Percentiles rank a stretch among this genome's conserved stretches.
These are phyloP conservation scores for Stegophylla sp. DNA, from an alignment of 2,888 invertebrate genomes.

Conservation along the genomic window DNA sequence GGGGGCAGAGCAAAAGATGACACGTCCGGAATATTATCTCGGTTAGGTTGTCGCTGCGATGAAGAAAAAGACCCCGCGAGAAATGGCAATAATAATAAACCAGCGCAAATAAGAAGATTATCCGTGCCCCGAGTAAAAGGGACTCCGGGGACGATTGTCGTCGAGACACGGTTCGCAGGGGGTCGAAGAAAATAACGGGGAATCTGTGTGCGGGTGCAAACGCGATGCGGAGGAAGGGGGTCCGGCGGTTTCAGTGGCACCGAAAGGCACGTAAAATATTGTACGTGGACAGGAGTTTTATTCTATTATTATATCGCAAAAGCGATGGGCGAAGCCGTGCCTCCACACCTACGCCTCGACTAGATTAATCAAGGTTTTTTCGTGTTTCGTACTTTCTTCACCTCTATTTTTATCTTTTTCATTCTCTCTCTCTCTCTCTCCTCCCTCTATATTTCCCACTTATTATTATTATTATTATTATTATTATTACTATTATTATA, in stretches of 20 bases:
- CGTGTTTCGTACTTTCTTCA: conserved; percentile 29
- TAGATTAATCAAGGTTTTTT: conserved; percentile 30
- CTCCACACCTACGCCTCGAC: neutral
- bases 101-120: conserved; percentile 55
- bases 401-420: neutral
- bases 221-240: neutral
- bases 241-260: neutral
- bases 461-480: too few relatives aligned
- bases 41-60: neutral
- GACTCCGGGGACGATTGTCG: conserved; percentile 42
- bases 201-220: neutral
- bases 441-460: too few relatives aligned
- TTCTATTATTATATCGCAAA: conserved; percentile 37
- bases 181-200: neutral
- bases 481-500: neutral
- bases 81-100: conserved; percentile 54
- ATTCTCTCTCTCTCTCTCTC: too few relatives aligned
- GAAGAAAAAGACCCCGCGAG: neutral
- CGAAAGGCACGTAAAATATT: conserved; percentile 56
- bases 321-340: neutral
- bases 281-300: conserved; percentile 50
- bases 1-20: conserved; percentile 39
- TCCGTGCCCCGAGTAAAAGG: conserved; percentile 36
- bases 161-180: neutral
- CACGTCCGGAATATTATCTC: conserved; percentile 56